phyloP scores from a whole-genome alignment of 2,797 vertebrate species.

The Luscinia megarhynchos region DNA sequence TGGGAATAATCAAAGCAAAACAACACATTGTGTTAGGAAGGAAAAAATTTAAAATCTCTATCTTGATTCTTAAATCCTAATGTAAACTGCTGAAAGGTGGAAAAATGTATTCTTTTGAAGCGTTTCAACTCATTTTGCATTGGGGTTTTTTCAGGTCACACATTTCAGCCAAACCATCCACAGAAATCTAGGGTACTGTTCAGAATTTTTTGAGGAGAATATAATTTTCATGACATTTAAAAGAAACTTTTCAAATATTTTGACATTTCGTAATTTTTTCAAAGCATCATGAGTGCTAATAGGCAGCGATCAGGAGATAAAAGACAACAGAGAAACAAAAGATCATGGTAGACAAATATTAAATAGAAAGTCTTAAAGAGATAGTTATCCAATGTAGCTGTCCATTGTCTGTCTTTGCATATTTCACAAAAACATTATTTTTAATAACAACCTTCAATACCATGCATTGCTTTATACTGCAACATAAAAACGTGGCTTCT shows the following conservation, averaged over 20 bases:
- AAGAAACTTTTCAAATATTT: not conserved
- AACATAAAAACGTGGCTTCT: not conserved
- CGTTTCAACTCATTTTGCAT: not conserved
- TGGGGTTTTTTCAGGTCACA: not conserved
- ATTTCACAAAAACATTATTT: not conserved
- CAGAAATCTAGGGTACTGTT: not conserved
- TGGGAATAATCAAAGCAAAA: not conserved
- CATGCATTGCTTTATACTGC: not conserved
- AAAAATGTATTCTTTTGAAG: not conserved
- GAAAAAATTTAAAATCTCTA: not conserved
- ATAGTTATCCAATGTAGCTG: not conserved
- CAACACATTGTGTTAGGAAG: accelerated
- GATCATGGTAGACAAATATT: not conserved
- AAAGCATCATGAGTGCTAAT: not conserved
- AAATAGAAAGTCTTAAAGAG: not conserved
- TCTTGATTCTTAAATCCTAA: not conserved
- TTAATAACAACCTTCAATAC: not conserved
- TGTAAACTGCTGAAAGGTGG: not conserved
- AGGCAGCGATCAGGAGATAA: not conserved
- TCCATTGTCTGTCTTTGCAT: not conserved
- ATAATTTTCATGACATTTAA: not conserved
- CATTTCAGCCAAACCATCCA: not conserved
- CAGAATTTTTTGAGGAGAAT: not conserved
- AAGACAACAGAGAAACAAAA: not conserved
- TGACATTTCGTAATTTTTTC: not conserved